Percentiles rank a stretch among this genome's conserved stretches.
Conservation (phyloP, 1,140 invertebrate species). For the Ostrea denselamellosa region DNA sequence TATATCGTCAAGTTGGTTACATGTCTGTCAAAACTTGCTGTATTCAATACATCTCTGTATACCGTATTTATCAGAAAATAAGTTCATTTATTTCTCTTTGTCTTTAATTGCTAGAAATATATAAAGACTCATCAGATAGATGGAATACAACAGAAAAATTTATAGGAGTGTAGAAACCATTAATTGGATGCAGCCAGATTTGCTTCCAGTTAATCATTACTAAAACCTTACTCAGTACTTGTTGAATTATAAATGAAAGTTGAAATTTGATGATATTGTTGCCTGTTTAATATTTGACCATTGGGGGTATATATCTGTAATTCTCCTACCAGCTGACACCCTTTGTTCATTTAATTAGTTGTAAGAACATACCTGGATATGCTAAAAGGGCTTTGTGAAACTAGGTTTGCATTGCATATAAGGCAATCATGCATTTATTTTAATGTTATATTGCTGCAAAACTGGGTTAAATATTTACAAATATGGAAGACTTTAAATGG, state of each 20-base stretch:
- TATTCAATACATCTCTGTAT: too few relatives aligned
- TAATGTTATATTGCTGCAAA: not conserved
- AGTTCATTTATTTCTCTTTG: too few relatives aligned
- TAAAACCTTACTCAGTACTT: not conserved
- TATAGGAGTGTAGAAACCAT: too few relatives aligned
- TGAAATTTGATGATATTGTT: not conserved
- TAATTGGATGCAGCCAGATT: not conserved
- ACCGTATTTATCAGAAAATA: too few relatives aligned
- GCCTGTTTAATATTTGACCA: not conserved
- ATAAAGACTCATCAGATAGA: too few relatives aligned
- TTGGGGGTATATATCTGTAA: not conserved
- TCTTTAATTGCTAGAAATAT: too few relatives aligned
- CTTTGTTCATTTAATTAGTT: constrained; percentile 25
- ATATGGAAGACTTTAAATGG: not conserved
- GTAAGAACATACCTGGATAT: constrained; percentile 20
- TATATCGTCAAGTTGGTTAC: too few relatives aligned
- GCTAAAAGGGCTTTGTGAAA: constrained; percentile 4
- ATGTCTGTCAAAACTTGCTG: too few relatives aligned
- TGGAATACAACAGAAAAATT: too few relatives aligned
- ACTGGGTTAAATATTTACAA: constrained; percentile 17
- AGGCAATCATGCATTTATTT: not conserved
- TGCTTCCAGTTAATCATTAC: not conserved
- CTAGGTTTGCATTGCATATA: not conserved
- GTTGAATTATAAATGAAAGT: constrained; percentile 22
- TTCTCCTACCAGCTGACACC: not conserved